phyloP scores from a whole-genome alignment of 2,888 invertebrate genomes.

The Heliconius ismenius region DNA sequence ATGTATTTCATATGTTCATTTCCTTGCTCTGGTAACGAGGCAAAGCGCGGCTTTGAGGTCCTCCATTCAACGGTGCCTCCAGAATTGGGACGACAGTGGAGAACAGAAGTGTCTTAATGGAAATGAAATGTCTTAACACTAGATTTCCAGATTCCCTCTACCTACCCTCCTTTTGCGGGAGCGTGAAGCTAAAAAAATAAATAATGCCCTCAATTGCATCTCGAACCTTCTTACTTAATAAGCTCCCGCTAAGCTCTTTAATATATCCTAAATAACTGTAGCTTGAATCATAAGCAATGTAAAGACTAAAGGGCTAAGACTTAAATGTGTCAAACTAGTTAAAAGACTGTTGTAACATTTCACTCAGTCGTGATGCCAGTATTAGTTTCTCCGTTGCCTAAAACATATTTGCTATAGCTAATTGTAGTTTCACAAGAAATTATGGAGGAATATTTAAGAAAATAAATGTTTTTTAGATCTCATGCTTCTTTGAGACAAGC shows the following conservation, averaged over 20 bases:
- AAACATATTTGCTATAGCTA: slow-evolving; percentile 32
- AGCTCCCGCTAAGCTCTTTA: background rate
- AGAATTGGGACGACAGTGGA: too few species aligned
- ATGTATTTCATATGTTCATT: too few species aligned
- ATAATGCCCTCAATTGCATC: background rate
- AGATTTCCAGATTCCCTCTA: too few species aligned
- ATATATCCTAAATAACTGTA: background rate
- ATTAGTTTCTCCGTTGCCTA: slow-evolving; percentile 39
- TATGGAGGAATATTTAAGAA: background rate
- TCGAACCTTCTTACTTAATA: background rate
- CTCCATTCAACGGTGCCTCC: too few species aligned
- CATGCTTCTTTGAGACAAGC: too few species aligned
- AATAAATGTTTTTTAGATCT: background rate
- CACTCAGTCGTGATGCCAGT: slow-evolving; percentile 38
- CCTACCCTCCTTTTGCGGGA: too few species aligned
- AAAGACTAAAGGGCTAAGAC: background rate
- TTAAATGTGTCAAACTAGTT: slow-evolving; percentile 33
- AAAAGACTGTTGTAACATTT: slow-evolving; percentile 36
- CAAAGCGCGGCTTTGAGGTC: too few species aligned
- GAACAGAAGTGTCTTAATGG: too few species aligned
- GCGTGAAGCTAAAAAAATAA: background rate
- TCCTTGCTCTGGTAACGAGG: too few species aligned
- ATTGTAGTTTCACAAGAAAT: slow-evolving; percentile 6
- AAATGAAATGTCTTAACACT: too few species aligned
- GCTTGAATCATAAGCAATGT: slow-evolving; percentile 8